These are phyloP conservation scores for Abscondita cerata DNA, from an alignment of 2,888 invertebrate genomes.

Conservation along the genomic window DNA sequence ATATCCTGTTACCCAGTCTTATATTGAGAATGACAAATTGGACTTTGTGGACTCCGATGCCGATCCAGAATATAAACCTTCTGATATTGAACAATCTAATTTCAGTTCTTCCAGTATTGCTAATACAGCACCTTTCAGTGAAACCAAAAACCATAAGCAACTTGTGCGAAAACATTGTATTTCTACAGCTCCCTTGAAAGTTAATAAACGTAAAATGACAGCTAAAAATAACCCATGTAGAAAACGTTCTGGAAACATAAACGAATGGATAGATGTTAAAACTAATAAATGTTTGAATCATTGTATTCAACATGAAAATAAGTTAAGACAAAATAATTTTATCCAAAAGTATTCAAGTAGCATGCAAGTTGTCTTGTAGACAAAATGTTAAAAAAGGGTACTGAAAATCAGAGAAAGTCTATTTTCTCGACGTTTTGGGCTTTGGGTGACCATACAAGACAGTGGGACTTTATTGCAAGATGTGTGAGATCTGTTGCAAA, in stretches of 20 bases:
- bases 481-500: slow-evolving; percentile 1
- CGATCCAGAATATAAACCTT: background rate
- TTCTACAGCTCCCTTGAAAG: slow-evolving; percentile 2
- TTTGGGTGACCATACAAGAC: background rate
- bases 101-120: background rate
- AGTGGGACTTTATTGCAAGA: background rate
- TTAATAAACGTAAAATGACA: slow-evolving; percentile 6
- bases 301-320: slow-evolving; percentile 7
- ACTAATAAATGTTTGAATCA: slow-evolving; percentile 3
- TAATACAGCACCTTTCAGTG: background rate
- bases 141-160: background rate
- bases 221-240: slow-evolving; percentile 3
- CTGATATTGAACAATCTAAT: background rate
- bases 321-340: slow-evolving; percentile 4
- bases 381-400: background rate
- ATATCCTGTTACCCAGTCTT: background rate
- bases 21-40: background rate
- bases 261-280: slow-evolving; percentile 5
- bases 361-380: slow-evolving; percentile 7
- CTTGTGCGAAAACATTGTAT: background rate
- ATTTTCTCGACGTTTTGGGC: slow-evolving; percentile 6
- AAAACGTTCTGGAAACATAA: slow-evolving; percentile 7
- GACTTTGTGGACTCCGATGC: background rate
- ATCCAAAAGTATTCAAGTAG: background rate
- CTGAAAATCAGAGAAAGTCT: background rate